Conservation (phyloP, 1,140 invertebrate species). For the Lycorma delicatula region DNA sequence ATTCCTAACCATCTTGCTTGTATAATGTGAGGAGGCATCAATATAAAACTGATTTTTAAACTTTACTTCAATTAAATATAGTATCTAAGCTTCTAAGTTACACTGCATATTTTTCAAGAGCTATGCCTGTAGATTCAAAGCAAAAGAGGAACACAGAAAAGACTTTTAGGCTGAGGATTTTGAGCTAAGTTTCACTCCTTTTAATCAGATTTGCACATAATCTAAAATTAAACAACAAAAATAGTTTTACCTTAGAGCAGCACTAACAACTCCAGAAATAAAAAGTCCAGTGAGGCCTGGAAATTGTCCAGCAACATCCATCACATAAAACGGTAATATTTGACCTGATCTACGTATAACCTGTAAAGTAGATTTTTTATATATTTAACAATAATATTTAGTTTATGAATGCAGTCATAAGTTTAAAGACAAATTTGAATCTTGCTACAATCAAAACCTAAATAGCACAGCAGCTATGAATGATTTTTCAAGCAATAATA, state of each 20-base stretch:
- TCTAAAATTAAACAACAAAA: neutral
- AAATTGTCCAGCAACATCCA: slow-evolving; percentile 48
- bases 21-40: too few species aligned
- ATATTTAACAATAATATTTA: too few species aligned
- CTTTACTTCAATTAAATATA: too few species aligned
- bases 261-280: slow-evolving; percentile 58
- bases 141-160: neutral
- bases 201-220: neutral
- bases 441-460: too few species aligned
- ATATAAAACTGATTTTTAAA: too few species aligned
- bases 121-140: neutral
- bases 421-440: neutral
- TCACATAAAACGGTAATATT: slow-evolving; percentile 51
- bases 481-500: too few species aligned
- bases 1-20: too few species aligned
- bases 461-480: too few species aligned
- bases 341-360: slow-evolving; percentile 42
- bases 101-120: neutral
- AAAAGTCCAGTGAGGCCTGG: slow-evolving; percentile 55
- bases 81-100: too few species aligned
- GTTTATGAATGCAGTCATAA: slow-evolving; percentile 3
- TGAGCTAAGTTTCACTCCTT: neutral
- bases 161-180: neutral
- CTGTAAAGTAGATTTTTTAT: too few species aligned
- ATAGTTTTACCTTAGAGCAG: slow-evolving; percentile 51